Base-by-base conservation (phyloP, 2,113 vertebrate genomes). In the Psammodynastes pulverulentus region DNA sequence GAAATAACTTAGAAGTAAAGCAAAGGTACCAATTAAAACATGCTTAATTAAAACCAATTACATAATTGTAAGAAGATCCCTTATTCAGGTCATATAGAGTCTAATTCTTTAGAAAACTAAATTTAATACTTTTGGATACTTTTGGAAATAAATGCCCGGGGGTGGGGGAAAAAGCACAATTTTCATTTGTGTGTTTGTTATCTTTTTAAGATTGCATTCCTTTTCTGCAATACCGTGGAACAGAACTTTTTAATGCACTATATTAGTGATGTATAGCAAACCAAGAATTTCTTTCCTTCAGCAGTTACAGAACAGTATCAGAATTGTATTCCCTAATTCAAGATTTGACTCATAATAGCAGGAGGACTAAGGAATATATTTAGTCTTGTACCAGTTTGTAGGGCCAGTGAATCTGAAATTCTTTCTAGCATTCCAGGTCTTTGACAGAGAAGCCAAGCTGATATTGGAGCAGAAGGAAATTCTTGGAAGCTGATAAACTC, bases 321-420 rank as follows among this genome's bases (percentile, higher is more conserved):
- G 29, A 84, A 0, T 1, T 54, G 1, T 46, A 91, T 2, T 89
- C 34, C 26, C 46, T 87, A 93, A 95, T 92, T 90, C 91, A 96
- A 93, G 58, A 91, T 87, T 94, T 2, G 0, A 23, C 72, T 94
- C 62, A 88, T 58, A 85, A 72, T 92, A 94, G 86, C 86, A 94
- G 4, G 1, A 5, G 88, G 10, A 9, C 45, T 52, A 34, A 93
- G 92, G 93, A 94, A 87, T 93, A 90, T 8, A 21, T 84, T 34
- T 43, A 84, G 26, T n/a, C 34, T 86, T 21, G 79, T 24, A 54
- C 29, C 56, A 58, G 91, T 58, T 91, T 90, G 87, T n/a, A 56
- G 43, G 84, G 85, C 24, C 79, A 72, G 12, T 49, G 86, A n/a
- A 87, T 88, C 94, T 91, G 93, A 94, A 48, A 86, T 56, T 84